Conservation (phyloP, 2,113 vertebrate species). For the Osmerus mordax region DNA sequence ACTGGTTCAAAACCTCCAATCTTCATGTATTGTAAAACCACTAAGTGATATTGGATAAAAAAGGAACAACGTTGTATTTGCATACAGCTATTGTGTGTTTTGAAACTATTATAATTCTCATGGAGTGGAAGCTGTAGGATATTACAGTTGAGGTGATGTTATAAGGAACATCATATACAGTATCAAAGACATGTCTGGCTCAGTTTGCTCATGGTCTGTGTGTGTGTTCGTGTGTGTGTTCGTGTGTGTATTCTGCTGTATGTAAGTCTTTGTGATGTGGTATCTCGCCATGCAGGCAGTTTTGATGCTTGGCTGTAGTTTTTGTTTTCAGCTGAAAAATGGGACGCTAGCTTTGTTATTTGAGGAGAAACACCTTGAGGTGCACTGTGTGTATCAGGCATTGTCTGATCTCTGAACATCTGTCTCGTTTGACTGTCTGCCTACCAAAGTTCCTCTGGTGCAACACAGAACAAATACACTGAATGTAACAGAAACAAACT, state of each 20-base stretch:
- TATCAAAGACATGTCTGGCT: neutral
- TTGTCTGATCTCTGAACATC: conserved; percentile 18
- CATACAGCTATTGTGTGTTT: neutral
- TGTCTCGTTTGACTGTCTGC: conserved; percentile 41
- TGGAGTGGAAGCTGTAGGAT: neutral
- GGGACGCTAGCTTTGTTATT: neutral
- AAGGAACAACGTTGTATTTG: conserved; percentile 1
- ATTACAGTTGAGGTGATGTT: neutral
- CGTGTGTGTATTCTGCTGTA: neutral
- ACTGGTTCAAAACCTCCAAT: neutral
- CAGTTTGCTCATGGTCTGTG: conserved; percentile 6
- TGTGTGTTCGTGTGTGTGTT: neutral
- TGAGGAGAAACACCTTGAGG: neutral
- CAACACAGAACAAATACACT: too few species aligned
- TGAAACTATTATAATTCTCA: neutral
- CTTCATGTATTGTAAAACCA: conserved; percentile 4
- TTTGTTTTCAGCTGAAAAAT: too few species aligned
- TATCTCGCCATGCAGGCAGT: neutral
- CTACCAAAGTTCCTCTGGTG: neutral
- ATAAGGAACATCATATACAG: neutral
- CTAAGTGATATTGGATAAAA: conserved; percentile 14
- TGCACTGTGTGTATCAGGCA: neutral
- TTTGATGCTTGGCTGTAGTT: neutral
- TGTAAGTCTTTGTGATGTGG: neutral
- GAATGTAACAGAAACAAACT: too few species aligned